Base-by-base conservation (phyloP, 2,113 vertebrate species). In the Triplophysa siluroides region DNA sequence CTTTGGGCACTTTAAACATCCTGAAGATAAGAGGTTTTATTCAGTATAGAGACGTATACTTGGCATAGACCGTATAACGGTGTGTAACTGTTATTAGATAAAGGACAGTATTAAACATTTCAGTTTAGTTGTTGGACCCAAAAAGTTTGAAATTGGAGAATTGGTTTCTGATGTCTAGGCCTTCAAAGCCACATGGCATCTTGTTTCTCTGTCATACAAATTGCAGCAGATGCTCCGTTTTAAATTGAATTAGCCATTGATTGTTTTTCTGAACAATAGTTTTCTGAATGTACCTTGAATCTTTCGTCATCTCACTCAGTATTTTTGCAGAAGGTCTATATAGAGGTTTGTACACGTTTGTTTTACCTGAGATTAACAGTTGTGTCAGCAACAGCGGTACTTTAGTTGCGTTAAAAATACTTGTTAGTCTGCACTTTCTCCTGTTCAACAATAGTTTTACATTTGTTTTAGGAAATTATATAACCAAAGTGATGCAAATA, bases 1-100 rank as follows among this genome's bases (percentile, higher is more conserved):
- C 18, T 85, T 73, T 72, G 74, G 72, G 52, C 77, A 85, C 83
- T 82, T 65, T 82, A 78, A 85, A 82, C 60, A 71, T 64, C 56
- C 72, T 47, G 67, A 54, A 66, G 18, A 19, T 50, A n/a, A 64
- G 43, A 14, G 9, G 9, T 67, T 18, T 62, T 16, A 67, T 50
- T 62, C 45, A 63, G 10, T 47, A 10, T 77, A 6, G 70, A 26
- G 60, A 41, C 9, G 8, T 4, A 12, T 64, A 64, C 33, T 69
- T 21, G 43, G 41, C 60, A 75, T 26, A 50, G 12, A 21, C 61
- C 13, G 61, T 43, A 16, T 52, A 52, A 8, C 19, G 8, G 18
- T 9, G 18, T 8, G 54, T 56, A 56, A n/a, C 18, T 62, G 21
- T 8, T 47, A 62, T n/a, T 10, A 58, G 24, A 58, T 26, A 47